Evolutionary conservation across 37 sponge, comb jelly and placozoan species (phyloP).

Genomic region (Beroe forskalii): DNA sequence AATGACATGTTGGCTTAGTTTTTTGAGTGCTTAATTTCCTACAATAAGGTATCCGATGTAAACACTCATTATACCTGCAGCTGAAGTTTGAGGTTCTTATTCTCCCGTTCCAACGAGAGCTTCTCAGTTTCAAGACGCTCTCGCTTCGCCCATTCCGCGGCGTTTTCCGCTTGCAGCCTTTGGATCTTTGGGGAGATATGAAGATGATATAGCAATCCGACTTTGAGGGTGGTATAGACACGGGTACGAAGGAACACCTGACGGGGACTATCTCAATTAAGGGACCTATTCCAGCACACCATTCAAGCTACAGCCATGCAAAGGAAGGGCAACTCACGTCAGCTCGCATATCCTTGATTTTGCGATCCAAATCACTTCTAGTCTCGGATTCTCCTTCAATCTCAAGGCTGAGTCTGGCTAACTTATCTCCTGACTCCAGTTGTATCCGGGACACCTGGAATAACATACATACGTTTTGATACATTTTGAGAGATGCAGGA

Average conservation of each 20-base stretch:
- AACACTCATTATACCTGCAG: conserved; percentile 2
- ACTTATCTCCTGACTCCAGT: conserved; percentile 57
- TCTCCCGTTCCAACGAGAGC: conserved; percentile 9
- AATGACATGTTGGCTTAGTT: too few relatives aligned
- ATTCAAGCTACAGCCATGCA: background rate
- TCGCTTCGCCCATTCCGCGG: conserved; percentile 49
- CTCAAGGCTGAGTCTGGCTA: conserved; percentile 54
- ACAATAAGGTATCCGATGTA: too few relatives aligned
- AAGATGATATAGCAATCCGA: conserved; percentile 46
- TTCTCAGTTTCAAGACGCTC: conserved; percentile 56
- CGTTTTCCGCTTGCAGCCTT: conserved; percentile 47
- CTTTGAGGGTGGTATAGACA: conserved; percentile 60
- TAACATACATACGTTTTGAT: background rate
- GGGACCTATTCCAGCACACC: conserved; percentile 7
- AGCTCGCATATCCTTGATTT: conserved; percentile 55
- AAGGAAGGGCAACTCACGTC: conserved; percentile 32
- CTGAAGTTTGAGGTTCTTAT: conserved; percentile 63
- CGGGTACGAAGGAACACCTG: conserved; percentile 39
- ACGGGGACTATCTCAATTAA: conserved; percentile 1
- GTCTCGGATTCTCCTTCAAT: conserved; percentile 53
- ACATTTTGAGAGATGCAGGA: too few relatives aligned
- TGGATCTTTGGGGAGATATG: conserved; percentile 57
- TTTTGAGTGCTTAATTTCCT: too few relatives aligned
- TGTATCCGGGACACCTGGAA: conserved; percentile 59
- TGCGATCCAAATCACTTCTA: conserved; percentile 4